A percentile compares a stretch with the other conserved stretches of the same genome.
Evolutionary conservation across 2,113 vertebrate genomes (phyloP).

Genomic region (Psettodes erumei): DNA sequence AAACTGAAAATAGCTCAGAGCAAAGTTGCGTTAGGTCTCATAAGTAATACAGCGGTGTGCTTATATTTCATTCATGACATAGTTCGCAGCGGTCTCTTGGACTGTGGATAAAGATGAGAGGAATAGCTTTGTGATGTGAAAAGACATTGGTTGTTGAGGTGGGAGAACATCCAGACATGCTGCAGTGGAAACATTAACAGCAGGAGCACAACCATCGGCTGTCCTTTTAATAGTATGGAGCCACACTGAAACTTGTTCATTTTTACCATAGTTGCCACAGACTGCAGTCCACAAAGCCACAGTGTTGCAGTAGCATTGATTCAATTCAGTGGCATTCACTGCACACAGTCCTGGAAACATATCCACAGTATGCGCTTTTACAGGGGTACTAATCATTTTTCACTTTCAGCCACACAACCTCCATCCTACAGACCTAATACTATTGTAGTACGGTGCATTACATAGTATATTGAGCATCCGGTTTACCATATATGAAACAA

Average conservation of each 20-base stretch:
- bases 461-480: background rate
- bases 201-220: conserved; percentile 19
- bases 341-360: conserved; percentile 3
- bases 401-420: conserved; percentile 22
- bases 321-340: conserved; percentile 24
- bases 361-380: background rate
- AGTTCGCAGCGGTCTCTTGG: conserved; percentile 62
- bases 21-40: conserved; percentile 74
- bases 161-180: conserved; percentile 54
- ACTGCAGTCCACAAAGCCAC: conserved; percentile 7
- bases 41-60: conserved; percentile 77
- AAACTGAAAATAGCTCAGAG: conserved; percentile 78
- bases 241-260: conserved; percentile 8
- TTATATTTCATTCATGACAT: conserved; percentile 81
- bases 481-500: conserved; percentile 39
- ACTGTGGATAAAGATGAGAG: conserved; percentile 55
- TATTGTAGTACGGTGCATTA: background rate
- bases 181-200: conserved; percentile 36
- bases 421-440: background rate
- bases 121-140: conserved; percentile 72
- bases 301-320: background rate
- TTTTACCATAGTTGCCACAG: conserved; percentile 8
- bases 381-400: conserved; percentile 10
- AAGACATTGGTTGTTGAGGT: conserved; percentile 64
- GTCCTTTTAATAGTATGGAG: conserved; percentile 25